A percentile compares a stretch with the other conserved stretches of the same genome.
Conservation (phyloP, 2,888 invertebrate species). For the Pachymerium ferrugineum region DNA sequence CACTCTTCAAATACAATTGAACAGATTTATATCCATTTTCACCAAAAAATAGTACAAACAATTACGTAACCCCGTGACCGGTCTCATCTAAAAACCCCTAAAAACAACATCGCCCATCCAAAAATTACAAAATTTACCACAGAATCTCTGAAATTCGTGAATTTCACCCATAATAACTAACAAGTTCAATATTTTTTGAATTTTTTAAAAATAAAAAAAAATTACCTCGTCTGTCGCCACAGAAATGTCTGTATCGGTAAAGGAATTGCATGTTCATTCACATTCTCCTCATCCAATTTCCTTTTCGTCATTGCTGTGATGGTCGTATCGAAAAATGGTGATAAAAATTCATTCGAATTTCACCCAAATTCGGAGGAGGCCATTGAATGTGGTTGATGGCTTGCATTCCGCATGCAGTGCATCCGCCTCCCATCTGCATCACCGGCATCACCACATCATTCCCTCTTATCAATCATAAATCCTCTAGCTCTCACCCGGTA, state of each 20-base stretch:
- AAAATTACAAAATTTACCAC: too few species aligned
- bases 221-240: slow-evolving; percentile 85
- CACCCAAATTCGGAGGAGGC: not conserved
- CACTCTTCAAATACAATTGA: not conserved
- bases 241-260: slow-evolving; percentile 94
- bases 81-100: too few species aligned
- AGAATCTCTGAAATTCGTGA: too few species aligned
- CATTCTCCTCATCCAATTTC: slow-evolving; percentile 33
- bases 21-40: too few species aligned
- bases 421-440: slow-evolving; percentile 24
- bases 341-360: not conserved
- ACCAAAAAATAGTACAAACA: too few species aligned
- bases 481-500: not conserved
- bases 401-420: slow-evolving; percentile 24
- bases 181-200: too few species aligned
- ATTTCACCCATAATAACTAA: too few species aligned
- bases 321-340: not conserved
- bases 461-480: not conserved
- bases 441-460: slow-evolving; percentile 17
- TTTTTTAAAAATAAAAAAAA: slow-evolving; percentile 42
- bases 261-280: slow-evolving; percentile 59
- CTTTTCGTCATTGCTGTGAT: slow-evolving; percentile 35
- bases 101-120: too few species aligned
- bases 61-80: too few species aligned
- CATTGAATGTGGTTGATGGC: not conserved